Evolutionary conservation across 1,140 invertebrate species (phyloP), one percentile per base, ranked within the genome.

Genomic region (Olivierus martensii): DNA sequence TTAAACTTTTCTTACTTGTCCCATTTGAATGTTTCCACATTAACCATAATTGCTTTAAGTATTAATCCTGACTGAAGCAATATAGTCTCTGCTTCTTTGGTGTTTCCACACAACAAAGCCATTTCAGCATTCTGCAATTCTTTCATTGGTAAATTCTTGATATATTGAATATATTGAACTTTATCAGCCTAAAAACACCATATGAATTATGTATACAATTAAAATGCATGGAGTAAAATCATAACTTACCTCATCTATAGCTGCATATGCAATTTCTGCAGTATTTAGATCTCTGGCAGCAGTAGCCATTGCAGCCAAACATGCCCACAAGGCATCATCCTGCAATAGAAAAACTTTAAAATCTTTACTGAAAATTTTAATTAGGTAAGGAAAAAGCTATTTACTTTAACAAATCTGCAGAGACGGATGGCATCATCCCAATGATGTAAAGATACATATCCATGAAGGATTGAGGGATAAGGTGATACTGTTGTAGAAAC

Each of bases 221-320:
- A 28, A 28, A 28, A 28, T 28, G 4, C 4, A 9, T 28, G 28
- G 2, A 9, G 41, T 6, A 43, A 22, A 43, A 22, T 17, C 18
- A 5, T n/a, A n/a, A 6, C 12, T 12, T 53, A 76, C 74, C 64
- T 89, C 82, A 56, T 81, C 79, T 51, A 96, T 86, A 19, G 87
- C 81, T n/a, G 88, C 84, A 71, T 92, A 97, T 10, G 88, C 85
- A 65, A 93, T 82, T 74, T 95, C 90, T 2, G 90, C 89, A 28
- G 87, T 81, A 39, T 80, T 76, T 19, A 94, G 69, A 60, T 89
- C 77, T 64, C 80, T 83, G 43, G 77, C 77, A 59, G 84, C 79
- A 46, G 82, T 82, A 12, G 90, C 81, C 67, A 93, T 74, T 1
- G 84, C 85, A 3, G 90, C 91, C 56, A 95, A 72, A 62, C 84